Percentiles rank a stretch among this genome's conserved stretches.
Evolutionary conservation across 2,888 invertebrate genomes (phyloP).

Genomic region (Mimumesa dahlbomi): DNA sequence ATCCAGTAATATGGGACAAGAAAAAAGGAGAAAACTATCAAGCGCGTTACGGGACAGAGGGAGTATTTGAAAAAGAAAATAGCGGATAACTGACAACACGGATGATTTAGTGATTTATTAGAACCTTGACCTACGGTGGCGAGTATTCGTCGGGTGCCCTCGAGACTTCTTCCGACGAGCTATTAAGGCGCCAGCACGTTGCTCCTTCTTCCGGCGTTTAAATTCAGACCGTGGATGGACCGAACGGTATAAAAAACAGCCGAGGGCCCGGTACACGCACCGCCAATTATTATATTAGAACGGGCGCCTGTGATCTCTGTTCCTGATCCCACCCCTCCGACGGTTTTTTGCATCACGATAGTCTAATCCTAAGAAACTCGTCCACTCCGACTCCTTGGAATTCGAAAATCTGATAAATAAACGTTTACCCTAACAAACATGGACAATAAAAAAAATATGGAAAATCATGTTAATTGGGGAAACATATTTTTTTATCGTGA

Average conservation of each 20-base stretch:
- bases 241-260: slow-evolving; percentile 1
- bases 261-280: slow-evolving; percentile 59
- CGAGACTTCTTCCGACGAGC: not conserved
- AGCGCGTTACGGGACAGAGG: too few relatives aligned
- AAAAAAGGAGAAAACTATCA: too few relatives aligned
- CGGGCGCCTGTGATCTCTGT: slow-evolving; percentile 15
- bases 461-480: too few relatives aligned
- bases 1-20: too few relatives aligned
- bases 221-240: slow-evolving; percentile 33
- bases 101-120: too few relatives aligned
- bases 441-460: too few relatives aligned
- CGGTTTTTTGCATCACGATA: slow-evolving; percentile 17
- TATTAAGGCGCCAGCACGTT: slow-evolving; percentile 42
- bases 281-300: slow-evolving; percentile 66
- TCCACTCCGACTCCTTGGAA: too few relatives aligned
- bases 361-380: not conserved
- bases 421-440: too few relatives aligned
- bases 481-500: too few relatives aligned
- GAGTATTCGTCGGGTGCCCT: slow-evolving; percentile 15
- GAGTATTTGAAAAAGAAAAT: too few relatives aligned
- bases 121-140: slow-evolving; percentile 40
- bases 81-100: too few relatives aligned
- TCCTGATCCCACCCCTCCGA: slow-evolving; percentile 20
- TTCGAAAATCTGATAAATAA: too few relatives aligned
- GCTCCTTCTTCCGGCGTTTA: slow-evolving; percentile 61